phyloP scores from a whole-genome alignment of 1,140 invertebrate species.

The Calycopis cecrops region DNA sequence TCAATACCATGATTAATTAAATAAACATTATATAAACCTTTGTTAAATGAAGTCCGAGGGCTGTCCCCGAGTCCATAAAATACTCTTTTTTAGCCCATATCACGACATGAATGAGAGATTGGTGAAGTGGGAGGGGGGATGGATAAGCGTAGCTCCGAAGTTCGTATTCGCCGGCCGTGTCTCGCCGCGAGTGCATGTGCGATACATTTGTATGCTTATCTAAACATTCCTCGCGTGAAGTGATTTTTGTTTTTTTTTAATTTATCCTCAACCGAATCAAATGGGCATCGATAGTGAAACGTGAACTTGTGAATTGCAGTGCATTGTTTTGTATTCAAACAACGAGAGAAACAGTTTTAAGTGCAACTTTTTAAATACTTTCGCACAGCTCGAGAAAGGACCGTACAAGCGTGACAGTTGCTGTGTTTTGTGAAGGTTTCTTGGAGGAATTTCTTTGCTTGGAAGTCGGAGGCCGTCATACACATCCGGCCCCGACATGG shows the following conservation, averaged over 20 bases:
- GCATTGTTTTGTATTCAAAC: neutral
- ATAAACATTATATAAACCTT: neutral
- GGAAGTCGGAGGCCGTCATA: conserved; percentile 51
- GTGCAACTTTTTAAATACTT: conserved; percentile 48
- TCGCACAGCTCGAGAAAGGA: conserved; percentile 51
- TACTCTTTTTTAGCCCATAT: conserved; percentile 51
- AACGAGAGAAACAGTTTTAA: conserved; percentile 10
- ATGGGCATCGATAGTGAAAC: conserved; percentile 66
- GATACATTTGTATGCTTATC: conserved; percentile 10
- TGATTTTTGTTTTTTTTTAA: conserved; percentile 41
- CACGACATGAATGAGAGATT: conserved; percentile 59
- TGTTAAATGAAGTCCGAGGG: conserved; percentile 24
- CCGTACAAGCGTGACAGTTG: conserved; percentile 47
- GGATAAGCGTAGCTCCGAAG: conserved; percentile 27
- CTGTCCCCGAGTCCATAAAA: conserved; percentile 31
- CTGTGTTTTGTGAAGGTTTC: conserved; percentile 44
- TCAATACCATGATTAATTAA: neutral
- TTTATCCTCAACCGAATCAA: conserved; percentile 51
- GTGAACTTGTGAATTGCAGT: conserved; percentile 46
- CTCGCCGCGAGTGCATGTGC: conserved; percentile 39
- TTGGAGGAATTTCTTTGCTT: conserved; percentile 40
- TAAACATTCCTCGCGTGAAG: conserved; percentile 60
- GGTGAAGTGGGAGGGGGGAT: conserved; percentile 32
- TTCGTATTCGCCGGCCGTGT: conserved; percentile 52
- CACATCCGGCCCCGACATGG: conserved; percentile 72